Conservation (phyloP, 1,140 invertebrate species). For the Apis mellifera region Amel_HAv3.1 CM009931.2:15577001-15577500, state of each 20-base stretch:
- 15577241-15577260: slow-evolving; percentile 74
- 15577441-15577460: slow-evolving; percentile 21
- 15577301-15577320: slow-evolving; percentile 83
- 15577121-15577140: background rate
- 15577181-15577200: slow-evolving; percentile 63
- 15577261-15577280: slow-evolving; percentile 82
- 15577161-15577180: background rate
- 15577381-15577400: slow-evolving; percentile 63
- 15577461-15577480: slow-evolving; percentile 19
- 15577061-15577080: background rate
- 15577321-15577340: slow-evolving; percentile 76
- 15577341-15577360: slow-evolving; percentile 73
- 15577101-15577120: background rate
- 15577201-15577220: slow-evolving; percentile 72
- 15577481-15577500: slow-evolving; percentile 4
- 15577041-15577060: background rate
- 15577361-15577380: slow-evolving; percentile 74
- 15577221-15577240: slow-evolving; percentile 79
- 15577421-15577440: slow-evolving; percentile 77
- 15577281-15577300: slow-evolving; percentile 80
- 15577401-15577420: slow-evolving; percentile 72
- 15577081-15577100: background rate
- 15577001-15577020: too few species aligned
- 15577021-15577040: too few species aligned
- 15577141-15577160: background rate